These are phyloP conservation scores for Onychomys arenicola DNA, from an alignment of 2,797 vertebrate genomes.

Conservation along the genomic window DNA sequence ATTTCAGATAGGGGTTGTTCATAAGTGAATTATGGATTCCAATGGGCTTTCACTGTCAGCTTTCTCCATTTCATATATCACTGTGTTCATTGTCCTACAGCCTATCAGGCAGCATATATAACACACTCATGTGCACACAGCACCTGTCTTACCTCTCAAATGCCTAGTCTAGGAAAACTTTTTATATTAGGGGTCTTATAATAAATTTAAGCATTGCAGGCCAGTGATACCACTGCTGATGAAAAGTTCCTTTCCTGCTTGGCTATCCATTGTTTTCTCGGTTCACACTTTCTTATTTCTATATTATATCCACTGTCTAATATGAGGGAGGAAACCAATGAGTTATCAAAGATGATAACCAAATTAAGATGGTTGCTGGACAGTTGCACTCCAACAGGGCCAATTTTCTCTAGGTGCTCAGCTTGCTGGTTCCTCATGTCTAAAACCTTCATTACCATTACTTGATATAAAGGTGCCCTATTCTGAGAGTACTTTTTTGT, in stretches of 20 bases:
- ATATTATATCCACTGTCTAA: background rate
- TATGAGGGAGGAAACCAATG: conserved; percentile 33
- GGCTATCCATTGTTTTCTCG: conserved; percentile 38
- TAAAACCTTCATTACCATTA: background rate
- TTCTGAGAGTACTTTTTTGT: background rate
- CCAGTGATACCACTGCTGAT: background rate
- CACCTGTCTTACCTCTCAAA: background rate
- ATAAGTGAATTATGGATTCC: conserved; percentile 32
- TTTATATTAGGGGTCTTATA: background rate
- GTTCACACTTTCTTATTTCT: conserved; percentile 29
- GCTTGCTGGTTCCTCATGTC: conserved; percentile 25
- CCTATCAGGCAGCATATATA: background rate
- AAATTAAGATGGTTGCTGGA: conserved; percentile 15
- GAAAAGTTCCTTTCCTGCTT: conserved; percentile 5
- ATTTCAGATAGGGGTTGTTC: conserved; percentile 30
- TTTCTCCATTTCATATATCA: conserved; percentile 25
- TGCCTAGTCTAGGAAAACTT: background rate
- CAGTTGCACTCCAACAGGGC: conserved; percentile 22
- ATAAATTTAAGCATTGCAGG: background rate
- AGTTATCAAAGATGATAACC: conserved; percentile 34
- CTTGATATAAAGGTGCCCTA: conserved; percentile 13
- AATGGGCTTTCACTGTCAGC: background rate
- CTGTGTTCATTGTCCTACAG: background rate
- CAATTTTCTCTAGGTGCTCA: conserved; percentile 23
- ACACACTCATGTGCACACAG: background rate